Base-by-base conservation (phyloP, 2,113 vertebrate species). In the Australoheros scitulus region DNA sequence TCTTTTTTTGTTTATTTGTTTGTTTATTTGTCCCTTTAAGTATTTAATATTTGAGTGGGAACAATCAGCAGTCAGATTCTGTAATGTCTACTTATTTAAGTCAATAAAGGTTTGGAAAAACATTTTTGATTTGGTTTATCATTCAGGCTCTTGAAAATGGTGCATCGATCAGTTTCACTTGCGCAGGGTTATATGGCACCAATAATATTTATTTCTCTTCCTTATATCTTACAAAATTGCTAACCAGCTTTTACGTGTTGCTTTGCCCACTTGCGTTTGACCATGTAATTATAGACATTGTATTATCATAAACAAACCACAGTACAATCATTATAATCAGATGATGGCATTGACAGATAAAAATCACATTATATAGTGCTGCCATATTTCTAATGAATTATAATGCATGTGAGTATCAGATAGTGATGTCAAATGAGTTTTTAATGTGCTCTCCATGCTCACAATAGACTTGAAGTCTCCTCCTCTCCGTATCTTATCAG, bases 381-480 rank as follows among this genome's bases (percentile, higher is more conserved):
- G 57, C 43, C 86, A 87, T 79, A 91, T 91, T 89, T 79, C 61
- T 92, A 90, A 93, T 92, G 85, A 92, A 92, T 91, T 88, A 88
- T 89, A 87, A 88, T 92, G 78, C 80, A 75, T 78, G 77, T 80
- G 61, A 92, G 87, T 70, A 87, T 84, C 87, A 84, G 92, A 92
- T 92, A 88, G 86, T 22, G 72, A 64, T 64, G 38, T 63, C 78
- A 87, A 93, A 93, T 36, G 58, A 90, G 80, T 87, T 93, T 91
- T 82, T 93, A 91, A 91, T 90, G 79, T 68, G 82, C 82, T 61
- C 70, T 29, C 43, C 59, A 18, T 83, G 88, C 89, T 83, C 70
- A 90, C 76, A 83, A 86, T 83, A 89, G 86, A 80, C 74, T 38
- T 13, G 11, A 87, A 92, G 79, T 86, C 86, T 87, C 64, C 76